Evolutionary conservation across 2,113 vertebrate genomes (phyloP).

Genomic region (Anseranas semipalmata): DNA sequence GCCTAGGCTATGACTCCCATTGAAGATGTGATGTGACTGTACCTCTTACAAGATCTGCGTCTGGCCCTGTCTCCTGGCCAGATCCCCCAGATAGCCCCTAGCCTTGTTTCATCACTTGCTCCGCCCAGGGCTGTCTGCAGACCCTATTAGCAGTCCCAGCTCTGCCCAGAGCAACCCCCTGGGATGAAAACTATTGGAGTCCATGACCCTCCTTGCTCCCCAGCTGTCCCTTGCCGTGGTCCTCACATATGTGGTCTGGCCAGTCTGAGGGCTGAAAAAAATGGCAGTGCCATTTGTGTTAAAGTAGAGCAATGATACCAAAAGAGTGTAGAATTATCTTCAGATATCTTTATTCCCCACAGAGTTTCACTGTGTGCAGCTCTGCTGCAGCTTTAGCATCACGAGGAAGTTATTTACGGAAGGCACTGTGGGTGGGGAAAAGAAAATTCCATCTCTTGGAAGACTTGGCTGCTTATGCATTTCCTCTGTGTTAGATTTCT

Average conservation of each 20-base stretch:
- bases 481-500: neutral
- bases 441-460: neutral
- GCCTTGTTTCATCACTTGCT: neutral
- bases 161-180: neutral
- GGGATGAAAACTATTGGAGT: too few relatives aligned
- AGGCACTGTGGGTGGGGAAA: constrained; percentile 13
- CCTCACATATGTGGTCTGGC: neutral
- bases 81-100: neutral
- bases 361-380: neutral
- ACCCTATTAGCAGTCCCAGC: neutral
- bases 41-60: neutral
- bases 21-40: neutral
- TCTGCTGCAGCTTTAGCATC: neutral
- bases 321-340: neutral
- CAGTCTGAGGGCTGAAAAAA: neutral
- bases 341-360: neutral
- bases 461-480: neutral
- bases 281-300: neutral
- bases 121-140: neutral
- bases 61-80: neutral
- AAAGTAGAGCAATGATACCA: neutral
- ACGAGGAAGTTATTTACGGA: constrained; percentile 24
- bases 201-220: rapidly evolving
- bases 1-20: rapidly evolving
- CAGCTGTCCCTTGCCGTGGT: neutral